Evolutionary conservation across 2,113 vertebrate genomes (phyloP).

Genomic region (Ammospiza nelsoni): DNA sequence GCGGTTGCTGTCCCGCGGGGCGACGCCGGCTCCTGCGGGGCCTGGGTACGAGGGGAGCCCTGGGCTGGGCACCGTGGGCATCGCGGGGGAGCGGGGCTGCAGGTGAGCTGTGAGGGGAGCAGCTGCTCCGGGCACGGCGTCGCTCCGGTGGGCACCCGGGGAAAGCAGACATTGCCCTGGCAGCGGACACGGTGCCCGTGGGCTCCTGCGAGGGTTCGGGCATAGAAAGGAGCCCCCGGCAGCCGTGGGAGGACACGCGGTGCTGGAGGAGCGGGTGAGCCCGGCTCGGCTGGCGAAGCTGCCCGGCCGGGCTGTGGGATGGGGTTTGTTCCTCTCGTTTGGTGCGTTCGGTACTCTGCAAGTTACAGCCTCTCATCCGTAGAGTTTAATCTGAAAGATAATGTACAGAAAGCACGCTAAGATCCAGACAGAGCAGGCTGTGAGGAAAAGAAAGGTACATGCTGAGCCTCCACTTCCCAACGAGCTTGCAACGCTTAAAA

Average conservation of each 20-base stretch:
- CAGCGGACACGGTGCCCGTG: not conserved
- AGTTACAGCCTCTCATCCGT: not conserved
- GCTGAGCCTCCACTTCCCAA: not conserved
- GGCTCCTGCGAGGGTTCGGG: not conserved
- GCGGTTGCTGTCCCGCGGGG: not conserved
- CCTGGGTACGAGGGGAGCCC: not conserved
- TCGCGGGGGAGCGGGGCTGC: not conserved
- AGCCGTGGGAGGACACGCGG: not conserved
- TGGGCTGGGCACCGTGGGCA: rapidly evolving
- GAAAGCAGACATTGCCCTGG: not conserved
- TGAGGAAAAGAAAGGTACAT: not conserved
- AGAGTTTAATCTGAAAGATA: not conserved
- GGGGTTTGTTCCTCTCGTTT: not conserved
- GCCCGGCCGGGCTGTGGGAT: not conserved
- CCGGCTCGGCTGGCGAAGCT: not conserved
- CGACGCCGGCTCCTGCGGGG: not conserved
- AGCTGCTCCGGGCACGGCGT: not conserved
- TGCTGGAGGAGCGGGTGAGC: not conserved
- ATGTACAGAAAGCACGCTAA: not conserved
- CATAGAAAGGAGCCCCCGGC: rapidly evolving
- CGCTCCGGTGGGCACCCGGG: rapidly evolving
- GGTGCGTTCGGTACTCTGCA: rapidly evolving
- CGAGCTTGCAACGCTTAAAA: not conserved
- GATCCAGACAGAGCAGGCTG: not conserved
- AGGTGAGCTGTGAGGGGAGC: not conserved